phyloP scores from a whole-genome alignment of 2,888 invertebrate species.

The Tachina grossa region DNA sequence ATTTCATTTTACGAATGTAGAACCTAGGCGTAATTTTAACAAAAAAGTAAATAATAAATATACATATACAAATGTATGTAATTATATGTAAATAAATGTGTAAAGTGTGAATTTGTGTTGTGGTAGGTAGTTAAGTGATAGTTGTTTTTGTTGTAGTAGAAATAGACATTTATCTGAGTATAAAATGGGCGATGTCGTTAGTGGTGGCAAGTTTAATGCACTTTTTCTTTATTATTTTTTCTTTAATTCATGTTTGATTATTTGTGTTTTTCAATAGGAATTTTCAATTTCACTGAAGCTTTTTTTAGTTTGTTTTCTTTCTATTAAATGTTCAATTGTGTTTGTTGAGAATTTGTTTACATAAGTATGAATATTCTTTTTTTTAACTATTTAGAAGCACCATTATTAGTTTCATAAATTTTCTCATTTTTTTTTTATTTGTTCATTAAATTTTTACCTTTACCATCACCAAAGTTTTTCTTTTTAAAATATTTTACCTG shows the following conservation, averaged over 20 bases:
- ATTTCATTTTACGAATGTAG: too few relatives aligned
- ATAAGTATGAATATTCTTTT: conserved; percentile 30
- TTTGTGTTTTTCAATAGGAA: conserved; percentile 58
- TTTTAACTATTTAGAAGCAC: conserved; percentile 67
- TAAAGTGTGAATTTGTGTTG: conserved; percentile 12
- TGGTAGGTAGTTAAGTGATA: conserved; percentile 18
- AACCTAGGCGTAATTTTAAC: too few relatives aligned
- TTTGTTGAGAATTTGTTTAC: conserved; percentile 42
- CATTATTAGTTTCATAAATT: conserved; percentile 65
- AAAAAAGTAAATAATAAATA: conserved; percentile 20
- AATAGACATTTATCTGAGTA: conserved; percentile 31
- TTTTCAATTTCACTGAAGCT: conserved; percentile 56
- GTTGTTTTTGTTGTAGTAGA: conserved; percentile 26
- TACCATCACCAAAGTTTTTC: conserved; percentile 68
- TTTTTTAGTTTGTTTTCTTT: conserved; percentile 20
- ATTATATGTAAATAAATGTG: conserved; percentile 41
- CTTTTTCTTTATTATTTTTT: conserved; percentile 10
- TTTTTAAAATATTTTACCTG: conserved; percentile 25
- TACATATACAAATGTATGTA: conserved; percentile 19
- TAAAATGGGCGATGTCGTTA: conserved; percentile 53
- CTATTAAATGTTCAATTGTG: conserved; percentile 22
- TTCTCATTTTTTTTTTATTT: conserved; percentile 32
- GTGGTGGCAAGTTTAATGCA: conserved; percentile 63
- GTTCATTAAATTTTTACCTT: conserved; percentile 48
- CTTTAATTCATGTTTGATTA: conserved; percentile 48